A percentile compares a stretch with the other conserved stretches of the same genome.
Conservation (phyloP, 2,113 vertebrate genomes). For the Lophotis ruficrista region DNA sequence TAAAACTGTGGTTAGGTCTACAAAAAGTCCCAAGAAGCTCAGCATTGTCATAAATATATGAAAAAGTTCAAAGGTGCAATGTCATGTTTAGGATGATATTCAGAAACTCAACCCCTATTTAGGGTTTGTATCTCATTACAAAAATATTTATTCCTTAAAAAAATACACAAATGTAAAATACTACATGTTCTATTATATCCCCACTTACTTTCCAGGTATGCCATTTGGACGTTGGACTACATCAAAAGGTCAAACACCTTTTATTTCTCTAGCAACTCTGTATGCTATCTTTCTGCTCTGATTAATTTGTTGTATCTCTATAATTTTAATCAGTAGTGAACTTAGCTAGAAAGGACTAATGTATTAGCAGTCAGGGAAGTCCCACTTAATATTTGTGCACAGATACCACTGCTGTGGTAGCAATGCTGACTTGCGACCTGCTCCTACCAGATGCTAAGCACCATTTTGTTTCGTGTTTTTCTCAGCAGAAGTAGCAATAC, state of each 20-base stretch:
- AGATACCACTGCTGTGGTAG: neutral
- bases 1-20: conserved; percentile 21
- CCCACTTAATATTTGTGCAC: neutral
- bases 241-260: neutral
- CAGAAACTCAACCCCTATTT: conserved; percentile 63
- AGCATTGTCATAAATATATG: conserved; percentile 20
- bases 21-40: conserved; percentile 58
- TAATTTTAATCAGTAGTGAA: neutral
- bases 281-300: neutral
- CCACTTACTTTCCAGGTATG: conserved; percentile 22
- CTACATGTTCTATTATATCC: conserved; percentile 50
- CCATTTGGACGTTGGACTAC: neutral
- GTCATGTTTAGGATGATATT: conserved; percentile 31
- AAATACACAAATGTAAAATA: conserved; percentile 77
- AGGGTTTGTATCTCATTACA: conserved; percentile 66
- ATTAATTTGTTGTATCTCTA: neutral
- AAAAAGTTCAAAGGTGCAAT: conserved; percentile 44
- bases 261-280: neutral
- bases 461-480: neutral
- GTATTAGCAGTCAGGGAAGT: neutral
- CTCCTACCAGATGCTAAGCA: neutral
- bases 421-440: neutral
- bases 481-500: neutral
- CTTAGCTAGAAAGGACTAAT: neutral
- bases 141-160: conserved; percentile 80